Percentiles rank a stretch among this genome's conserved stretches.
phyloP scores from a whole-genome alignment of 2,797 vertebrate species.

The Oreochromis grahami region DNA sequence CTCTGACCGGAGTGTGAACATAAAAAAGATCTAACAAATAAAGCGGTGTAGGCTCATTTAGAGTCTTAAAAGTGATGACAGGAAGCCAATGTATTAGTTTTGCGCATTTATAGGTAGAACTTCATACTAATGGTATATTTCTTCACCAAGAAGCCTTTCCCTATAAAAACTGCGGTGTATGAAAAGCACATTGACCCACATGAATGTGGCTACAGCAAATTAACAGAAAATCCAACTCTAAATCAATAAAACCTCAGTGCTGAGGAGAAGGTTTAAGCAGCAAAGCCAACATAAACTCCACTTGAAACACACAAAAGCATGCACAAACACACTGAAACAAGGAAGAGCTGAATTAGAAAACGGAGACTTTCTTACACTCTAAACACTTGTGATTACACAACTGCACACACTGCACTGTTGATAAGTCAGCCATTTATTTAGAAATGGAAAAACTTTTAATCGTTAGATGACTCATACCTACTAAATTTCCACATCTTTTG shows the following conservation, averaged over 20 bases:
- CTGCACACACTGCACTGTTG: neutral
- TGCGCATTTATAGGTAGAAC: accelerated
- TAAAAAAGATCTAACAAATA: accelerated
- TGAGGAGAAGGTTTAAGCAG: neutral
- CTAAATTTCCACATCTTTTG: neutral
- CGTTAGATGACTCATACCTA: neutral
- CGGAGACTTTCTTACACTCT: neutral
- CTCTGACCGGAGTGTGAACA: neutral
- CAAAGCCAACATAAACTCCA: neutral
- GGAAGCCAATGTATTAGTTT: accelerated
- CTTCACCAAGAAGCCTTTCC: neutral
- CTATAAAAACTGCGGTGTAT: accelerated
- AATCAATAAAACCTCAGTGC: neutral
- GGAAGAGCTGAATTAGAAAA: neutral
- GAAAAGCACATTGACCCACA: neutral
- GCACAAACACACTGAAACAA: neutral
- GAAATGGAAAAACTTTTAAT: neutral
- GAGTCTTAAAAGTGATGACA: neutral
- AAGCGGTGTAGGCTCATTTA: accelerated
- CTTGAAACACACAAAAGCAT: neutral
- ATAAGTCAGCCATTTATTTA: neutral
- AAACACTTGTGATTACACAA: neutral
- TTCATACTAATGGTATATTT: neutral
- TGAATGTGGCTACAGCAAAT: neutral
- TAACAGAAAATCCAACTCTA: neutral